Conservation (phyloP, 2,888 invertebrate genomes). For the Leptopterna dolabrata region DNA sequence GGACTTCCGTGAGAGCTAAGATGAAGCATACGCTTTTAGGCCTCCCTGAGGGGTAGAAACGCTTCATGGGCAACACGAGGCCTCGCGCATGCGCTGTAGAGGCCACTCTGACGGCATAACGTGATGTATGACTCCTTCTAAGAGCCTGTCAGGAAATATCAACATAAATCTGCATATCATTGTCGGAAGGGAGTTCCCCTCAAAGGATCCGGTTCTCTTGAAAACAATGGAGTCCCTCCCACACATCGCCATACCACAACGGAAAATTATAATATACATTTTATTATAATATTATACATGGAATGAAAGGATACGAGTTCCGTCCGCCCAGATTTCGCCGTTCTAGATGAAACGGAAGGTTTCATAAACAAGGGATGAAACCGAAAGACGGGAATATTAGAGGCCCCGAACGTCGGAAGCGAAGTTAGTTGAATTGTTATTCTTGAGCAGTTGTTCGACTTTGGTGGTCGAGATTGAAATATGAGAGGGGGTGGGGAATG, state of each 20-base stretch:
- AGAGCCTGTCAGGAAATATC: slow-evolving; percentile 14
- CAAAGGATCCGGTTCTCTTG: neutral
- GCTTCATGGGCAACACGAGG: neutral
- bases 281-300: neutral
- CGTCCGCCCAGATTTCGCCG: too few species aligned
- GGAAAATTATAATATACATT: neutral
- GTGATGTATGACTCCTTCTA: slow-evolving; percentile 9
- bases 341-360: too few species aligned
- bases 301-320: neutral
- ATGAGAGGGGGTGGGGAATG: too few species aligned
- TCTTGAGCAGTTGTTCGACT: too few species aligned
- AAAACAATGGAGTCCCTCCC: neutral
- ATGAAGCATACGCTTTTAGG: neutral
- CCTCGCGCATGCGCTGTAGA: neutral
- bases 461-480: too few species aligned
- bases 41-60: neutral
- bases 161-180: slow-evolving; percentile 29
- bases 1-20: neutral
- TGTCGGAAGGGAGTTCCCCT: neutral
- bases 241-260: neutral
- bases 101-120: neutral
- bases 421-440: too few species aligned
- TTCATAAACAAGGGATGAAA: too few species aligned
- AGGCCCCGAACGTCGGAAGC: too few species aligned
- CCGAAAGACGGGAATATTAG: too few species aligned